phyloP scores from a whole-genome alignment of 2,113 vertebrate genomes.

The Craseonycteris thonglongyai region DNA sequence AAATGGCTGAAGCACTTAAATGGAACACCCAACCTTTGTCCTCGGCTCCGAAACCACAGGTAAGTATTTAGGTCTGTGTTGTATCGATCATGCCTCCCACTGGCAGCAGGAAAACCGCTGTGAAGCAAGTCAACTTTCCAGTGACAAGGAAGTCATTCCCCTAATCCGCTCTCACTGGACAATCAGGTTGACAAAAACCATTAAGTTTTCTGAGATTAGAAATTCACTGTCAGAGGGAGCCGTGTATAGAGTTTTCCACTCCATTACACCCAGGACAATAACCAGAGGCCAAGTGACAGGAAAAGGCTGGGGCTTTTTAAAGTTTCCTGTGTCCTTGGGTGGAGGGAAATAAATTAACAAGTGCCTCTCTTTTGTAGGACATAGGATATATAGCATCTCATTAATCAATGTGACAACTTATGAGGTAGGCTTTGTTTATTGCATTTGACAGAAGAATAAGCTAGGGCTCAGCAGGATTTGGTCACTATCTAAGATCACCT shows the following conservation, averaged over 20 bases:
- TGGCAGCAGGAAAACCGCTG: constrained; percentile 17
- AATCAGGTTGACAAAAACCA: constrained; percentile 74
- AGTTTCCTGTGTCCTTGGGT: constrained; percentile 68
- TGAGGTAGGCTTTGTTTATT: background rate
- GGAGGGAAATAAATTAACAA: constrained; percentile 59
- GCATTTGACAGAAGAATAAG: background rate
- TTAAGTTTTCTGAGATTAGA: constrained; percentile 74
- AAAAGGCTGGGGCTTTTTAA: constrained; percentile 57
- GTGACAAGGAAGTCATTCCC: constrained; percentile 68
- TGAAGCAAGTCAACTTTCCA: constrained; percentile 56
- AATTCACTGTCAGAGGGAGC: constrained; percentile 67
- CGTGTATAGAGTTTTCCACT: constrained; percentile 67
- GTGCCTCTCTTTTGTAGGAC: constrained; percentile 33
- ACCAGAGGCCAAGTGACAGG: constrained; percentile 66
- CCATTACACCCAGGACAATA: constrained; percentile 72
- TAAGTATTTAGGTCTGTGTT: constrained; percentile 49
- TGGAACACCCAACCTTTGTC: constrained; percentile 53
- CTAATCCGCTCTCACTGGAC: constrained; percentile 70
- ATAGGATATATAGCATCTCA: constrained; percentile 45
- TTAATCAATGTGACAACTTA: constrained; percentile 30
- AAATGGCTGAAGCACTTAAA: constrained; percentile 51
- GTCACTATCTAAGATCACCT: background rate
- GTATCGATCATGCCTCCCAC: constrained; percentile 69
- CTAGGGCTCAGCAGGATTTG: background rate
- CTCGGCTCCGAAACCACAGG: constrained; percentile 24